phyloP scores from a whole-genome alignment of 2,797 vertebrate species.

The Garrulus glandarius region DNA sequence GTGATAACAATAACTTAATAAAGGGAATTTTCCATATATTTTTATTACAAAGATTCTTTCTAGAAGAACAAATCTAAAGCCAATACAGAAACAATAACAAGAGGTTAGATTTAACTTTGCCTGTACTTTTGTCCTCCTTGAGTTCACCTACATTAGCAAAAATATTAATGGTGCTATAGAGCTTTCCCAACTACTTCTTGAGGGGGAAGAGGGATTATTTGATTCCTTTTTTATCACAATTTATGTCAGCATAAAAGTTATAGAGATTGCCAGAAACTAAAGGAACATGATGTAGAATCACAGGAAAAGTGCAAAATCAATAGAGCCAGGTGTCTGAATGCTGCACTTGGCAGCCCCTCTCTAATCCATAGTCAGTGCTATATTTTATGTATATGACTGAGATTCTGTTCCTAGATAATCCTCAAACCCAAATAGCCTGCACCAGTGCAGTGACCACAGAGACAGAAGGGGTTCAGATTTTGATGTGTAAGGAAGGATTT shows the following conservation, averaged over 20 bases:
- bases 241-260: conserved; percentile 78
- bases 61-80: neutral
- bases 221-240: conserved; percentile 73
- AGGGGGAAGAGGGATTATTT: conserved; percentile 54
- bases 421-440: conserved; percentile 8
- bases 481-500: neutral
- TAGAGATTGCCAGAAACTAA: conserved; percentile 77
- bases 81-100: neutral
- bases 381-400: conserved; percentile 73
- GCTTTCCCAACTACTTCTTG: conserved; percentile 59
- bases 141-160: conserved; percentile 72
- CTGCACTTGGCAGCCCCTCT: conserved; percentile 64
- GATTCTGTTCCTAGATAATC: conserved; percentile 14
- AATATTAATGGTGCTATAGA: conserved; percentile 72
- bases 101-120: conserved; percentile 27
- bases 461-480: neutral
- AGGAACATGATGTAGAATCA: conserved; percentile 76
- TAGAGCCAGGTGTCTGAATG: conserved; percentile 72
- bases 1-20: neutral
- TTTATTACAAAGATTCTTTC: neutral
- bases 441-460: conserved; percentile 1
- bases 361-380: conserved; percentile 63
- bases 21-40: neutral
- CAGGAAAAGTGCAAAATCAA: conserved; percentile 78
- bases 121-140: neutral